Conservation (phyloP, 2,113 vertebrate species). For the Hymenochirus boettgeri region DNA sequence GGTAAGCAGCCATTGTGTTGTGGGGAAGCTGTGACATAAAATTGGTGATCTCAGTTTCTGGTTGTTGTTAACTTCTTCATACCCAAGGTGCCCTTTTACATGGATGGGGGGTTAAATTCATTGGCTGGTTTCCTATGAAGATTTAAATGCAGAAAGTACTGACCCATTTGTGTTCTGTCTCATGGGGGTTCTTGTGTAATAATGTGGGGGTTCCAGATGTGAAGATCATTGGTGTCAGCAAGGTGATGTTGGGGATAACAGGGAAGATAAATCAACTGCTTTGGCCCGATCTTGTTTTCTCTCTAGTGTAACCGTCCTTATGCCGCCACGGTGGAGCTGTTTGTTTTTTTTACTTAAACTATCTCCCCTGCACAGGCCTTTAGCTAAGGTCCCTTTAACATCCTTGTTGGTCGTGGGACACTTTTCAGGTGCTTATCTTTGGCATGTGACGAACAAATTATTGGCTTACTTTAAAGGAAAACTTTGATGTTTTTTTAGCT, state of each 20-base stretch:
- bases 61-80: not conserved
- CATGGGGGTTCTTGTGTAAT: no score
- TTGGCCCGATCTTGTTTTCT: slow-evolving; percentile 22
- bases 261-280: slow-evolving; percentile 28
- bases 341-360: slow-evolving; percentile 47
- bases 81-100: not conserved
- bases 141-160: slow-evolving; percentile 5
- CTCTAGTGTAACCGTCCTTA: slow-evolving; percentile 51
- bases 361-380: slow-evolving; percentile 57
- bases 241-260: slow-evolving; percentile 19
- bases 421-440: not conserved
- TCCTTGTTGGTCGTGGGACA: slow-evolving; percentile 32
- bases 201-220: not conserved
- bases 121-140: not conserved
- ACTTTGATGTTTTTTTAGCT: not conserved
- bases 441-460: not conserved
- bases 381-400: slow-evolving; percentile 56
- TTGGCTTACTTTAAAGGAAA: not conserved
- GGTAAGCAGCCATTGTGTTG: not conserved
- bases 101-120: not conserved
- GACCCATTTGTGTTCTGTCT: not conserved
- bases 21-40: not conserved
- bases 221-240: slow-evolving; percentile 2
- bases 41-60: not conserved
- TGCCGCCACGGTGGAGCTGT: slow-evolving; percentile 59